Percentiles rank a stretch among this genome's conserved stretches.
Evolutionary conservation across 2,888 invertebrate species (phyloP).

Genomic region (Maniola hyperantus): DNA sequence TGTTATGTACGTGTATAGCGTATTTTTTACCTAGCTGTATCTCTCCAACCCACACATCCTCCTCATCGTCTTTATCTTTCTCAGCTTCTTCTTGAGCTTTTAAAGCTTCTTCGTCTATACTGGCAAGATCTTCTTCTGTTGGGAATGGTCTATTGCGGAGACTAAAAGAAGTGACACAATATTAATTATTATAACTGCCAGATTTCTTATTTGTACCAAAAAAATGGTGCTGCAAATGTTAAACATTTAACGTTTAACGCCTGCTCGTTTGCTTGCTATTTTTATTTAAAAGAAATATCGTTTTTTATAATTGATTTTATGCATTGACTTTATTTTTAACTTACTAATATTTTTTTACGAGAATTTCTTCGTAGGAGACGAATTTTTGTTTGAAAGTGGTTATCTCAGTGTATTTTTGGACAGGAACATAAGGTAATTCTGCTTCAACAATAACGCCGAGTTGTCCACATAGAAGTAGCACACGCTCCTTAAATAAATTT

Average conservation of each 20-base stretch:
- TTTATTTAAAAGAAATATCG: too few species aligned
- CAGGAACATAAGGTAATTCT: conserved; percentile 56
- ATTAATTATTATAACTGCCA: not conserved
- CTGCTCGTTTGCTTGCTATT: too few species aligned
- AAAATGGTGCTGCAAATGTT: too few species aligned
- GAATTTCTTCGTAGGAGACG: conserved; percentile 60
- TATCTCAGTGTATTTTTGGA: conserved; percentile 60
- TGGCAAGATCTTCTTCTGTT: conserved; percentile 73
- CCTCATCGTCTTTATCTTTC: conserved; percentile 73
- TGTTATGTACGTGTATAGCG: not conserved
- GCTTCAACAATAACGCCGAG: conserved; percentile 71
- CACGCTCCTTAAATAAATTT: conserved; percentile 56
- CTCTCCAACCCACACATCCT: conserved; percentile 78
- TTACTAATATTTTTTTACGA: conserved; percentile 73
- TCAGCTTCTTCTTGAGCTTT: conserved; percentile 61
- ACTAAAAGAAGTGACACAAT: conserved; percentile 45
- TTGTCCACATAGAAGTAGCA: conserved; percentile 69
- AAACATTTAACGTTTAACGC: too few species aligned
- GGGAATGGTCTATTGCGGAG: conserved; percentile 74
- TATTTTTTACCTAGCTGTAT: conserved; percentile 82
- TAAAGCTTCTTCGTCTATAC: conserved; percentile 81
- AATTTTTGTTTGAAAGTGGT: conserved; percentile 72
- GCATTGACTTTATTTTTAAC: conserved; percentile 43
- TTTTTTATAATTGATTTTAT: too few species aligned
- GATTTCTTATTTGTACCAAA: too few species aligned